Percentiles rank a stretch among this genome's conserved stretches.
Evolutionary conservation across 2,888 invertebrate genomes (phyloP).

Genomic region (Adineta ricciae): DNA sequence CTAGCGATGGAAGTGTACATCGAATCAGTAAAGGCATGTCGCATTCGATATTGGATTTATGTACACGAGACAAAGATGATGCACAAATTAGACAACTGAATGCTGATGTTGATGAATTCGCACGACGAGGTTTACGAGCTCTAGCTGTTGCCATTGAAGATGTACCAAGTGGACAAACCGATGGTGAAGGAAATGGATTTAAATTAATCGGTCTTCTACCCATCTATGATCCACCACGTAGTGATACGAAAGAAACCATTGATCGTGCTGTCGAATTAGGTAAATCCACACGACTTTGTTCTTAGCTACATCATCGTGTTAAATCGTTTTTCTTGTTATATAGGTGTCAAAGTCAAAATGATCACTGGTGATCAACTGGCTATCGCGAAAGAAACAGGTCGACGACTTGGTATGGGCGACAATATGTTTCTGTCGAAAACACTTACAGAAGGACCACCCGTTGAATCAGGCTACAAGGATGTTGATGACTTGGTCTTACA

Average conservation of each 20-base stretch:
- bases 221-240: background rate
- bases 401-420: background rate
- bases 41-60: background rate
- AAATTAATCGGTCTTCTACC: background rate
- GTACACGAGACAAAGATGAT: background rate
- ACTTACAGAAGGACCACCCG: background rate
- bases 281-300: background rate
- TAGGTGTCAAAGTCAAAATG: background rate
- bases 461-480: background rate
- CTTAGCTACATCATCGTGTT: background rate
- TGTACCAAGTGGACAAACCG: background rate
- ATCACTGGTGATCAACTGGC: background rate
- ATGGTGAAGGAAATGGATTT: background rate
- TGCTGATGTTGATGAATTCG: background rate
- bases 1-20: background rate
- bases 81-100: background rate
- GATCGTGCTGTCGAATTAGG: background rate
- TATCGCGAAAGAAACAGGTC: background rate
- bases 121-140: background rate
- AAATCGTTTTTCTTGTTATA: background rate
- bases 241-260: background rate
- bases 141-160: background rate
- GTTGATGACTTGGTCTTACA: background rate
- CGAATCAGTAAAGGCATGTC: slow-evolving; percentile 7
- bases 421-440: background rate